Base-by-base conservation (phyloP, 2,888 invertebrate species). In the Lymantria monacha region DNA sequence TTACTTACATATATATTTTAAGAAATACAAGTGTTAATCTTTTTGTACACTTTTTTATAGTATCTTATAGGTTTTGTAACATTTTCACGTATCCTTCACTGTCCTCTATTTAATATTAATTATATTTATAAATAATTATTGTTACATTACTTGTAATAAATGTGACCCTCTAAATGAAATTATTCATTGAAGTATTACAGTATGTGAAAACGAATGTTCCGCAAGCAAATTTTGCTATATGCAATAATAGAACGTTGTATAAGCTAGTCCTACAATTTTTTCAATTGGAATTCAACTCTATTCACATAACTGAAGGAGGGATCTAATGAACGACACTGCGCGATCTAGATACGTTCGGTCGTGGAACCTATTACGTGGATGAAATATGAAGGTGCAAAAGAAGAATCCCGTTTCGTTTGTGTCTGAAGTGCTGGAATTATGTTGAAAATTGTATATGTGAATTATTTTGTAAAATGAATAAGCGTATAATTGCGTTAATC, bases 351-450 rank as follows among this genome's bases (percentile, higher is more conserved):
- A 68, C 69, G 72, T 79, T 76, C 72, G 77, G 75, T 73, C 66
- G 70, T 78, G 68, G 61, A 69, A 68, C 65, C 66, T 63, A 71
- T 76, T 74, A 77, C 78, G 73, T 83, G 72, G 74, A 81, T 84
- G 82, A 84, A 83, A 86, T 85, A 83, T 83, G 83, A 80, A 75
- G 74, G 74, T 74, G 81, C 5, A 79, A 83, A 83, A 81, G 79
- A 81, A 82, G 83, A 83, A 83, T 82, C 81, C 77, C 77, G 81
- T 83, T 83, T 79, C 71, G 72, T 69, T 71, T 69, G 69, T 74
- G 81, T 80, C 80, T 71, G 72, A 66, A 76, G 81, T 80, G 22
- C 22, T 22, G 22, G 22, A 22, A 22, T 22, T 2, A 22, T 22
- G 22, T 22, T 22, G 22, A 22, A 22, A 3, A 22, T 22, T 22